Evolutionary conservation across 2,113 vertebrate species (phyloP).

Genomic region (Talpa occidentalis): DNA sequence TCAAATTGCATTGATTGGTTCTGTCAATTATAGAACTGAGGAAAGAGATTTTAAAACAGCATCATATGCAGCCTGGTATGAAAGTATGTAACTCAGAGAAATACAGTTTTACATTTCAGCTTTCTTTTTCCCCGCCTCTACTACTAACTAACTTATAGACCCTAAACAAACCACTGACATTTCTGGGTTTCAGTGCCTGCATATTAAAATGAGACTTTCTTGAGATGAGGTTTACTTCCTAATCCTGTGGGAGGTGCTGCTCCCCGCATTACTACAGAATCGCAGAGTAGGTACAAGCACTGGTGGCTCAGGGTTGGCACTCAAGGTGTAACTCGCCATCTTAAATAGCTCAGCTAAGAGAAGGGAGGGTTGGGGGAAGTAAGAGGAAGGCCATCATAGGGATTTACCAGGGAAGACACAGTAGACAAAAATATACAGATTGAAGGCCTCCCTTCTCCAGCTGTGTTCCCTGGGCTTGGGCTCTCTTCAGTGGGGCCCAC

Average conservation of each 20-base stretch:
- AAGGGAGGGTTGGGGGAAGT: too few species aligned
- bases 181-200: background rate
- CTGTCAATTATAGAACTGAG: constrained; percentile 4
- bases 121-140: background rate
- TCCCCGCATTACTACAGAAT: background rate
- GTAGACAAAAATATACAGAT: too few species aligned
- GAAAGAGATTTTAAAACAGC: constrained; percentile 56
- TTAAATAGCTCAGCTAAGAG: too few species aligned
- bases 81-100: background rate
- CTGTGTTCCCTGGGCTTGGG: background rate
- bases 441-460: too few species aligned
- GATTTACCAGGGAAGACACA: too few species aligned
- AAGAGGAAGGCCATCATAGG: too few species aligned
- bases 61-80: constrained; percentile 51
- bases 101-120: background rate
- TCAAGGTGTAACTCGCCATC: background rate
- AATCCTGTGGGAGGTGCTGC: background rate
- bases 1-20: constrained; percentile 10
- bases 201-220: background rate
- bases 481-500: background rate
- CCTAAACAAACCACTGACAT: background rate
- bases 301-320: background rate
- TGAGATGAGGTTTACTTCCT: background rate
- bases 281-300: background rate
- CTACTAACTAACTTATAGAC: background rate